phyloP scores from a whole-genome alignment of 2,113 vertebrate species.

The Phrynosoma blainvillii region DNA sequence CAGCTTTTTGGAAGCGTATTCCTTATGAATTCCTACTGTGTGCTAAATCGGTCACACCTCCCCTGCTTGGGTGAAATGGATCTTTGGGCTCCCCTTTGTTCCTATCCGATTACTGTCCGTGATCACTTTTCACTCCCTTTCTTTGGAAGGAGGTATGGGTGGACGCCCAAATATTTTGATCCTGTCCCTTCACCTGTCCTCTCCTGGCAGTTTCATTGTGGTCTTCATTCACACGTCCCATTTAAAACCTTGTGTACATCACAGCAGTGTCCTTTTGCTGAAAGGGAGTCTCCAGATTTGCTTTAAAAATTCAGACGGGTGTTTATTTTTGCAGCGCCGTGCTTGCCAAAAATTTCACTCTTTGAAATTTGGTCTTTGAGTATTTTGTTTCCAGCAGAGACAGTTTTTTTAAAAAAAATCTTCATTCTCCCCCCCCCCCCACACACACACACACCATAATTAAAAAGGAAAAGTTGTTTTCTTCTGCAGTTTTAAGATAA shows the following conservation, averaged over 20 bases:
- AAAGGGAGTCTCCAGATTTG: background rate
- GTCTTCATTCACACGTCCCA: background rate
- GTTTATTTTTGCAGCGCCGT: background rate
- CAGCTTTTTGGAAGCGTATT: background rate
- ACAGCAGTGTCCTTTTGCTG: background rate
- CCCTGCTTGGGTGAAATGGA: conserved; percentile 20
- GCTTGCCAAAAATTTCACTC: no score
- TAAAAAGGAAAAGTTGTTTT: background rate
- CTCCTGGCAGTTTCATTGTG: conserved; percentile 27
- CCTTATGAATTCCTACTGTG: background rate
- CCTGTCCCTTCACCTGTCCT: no score
- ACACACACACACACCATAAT: background rate
- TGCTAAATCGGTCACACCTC: conserved; percentile 49
- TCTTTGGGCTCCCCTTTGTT: conserved; percentile 56
- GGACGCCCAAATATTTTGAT: background rate
- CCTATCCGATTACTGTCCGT: conserved; percentile 53
- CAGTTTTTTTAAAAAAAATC: background rate
- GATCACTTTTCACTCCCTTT: conserved; percentile 64
- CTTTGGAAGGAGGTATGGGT: conserved; percentile 44
- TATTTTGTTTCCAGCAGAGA: rapidly evolving
- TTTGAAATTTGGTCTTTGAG: no score
- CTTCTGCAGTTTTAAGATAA: background rate
- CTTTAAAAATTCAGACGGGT: no score
- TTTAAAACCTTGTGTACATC: conserved; percentile 40
- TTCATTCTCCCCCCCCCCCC: background rate